A percentile compares a stretch with the other conserved stretches of the same genome.
Conservation (phyloP, 2,888 invertebrate species). For the Oxyteleia sp. region DNA sequence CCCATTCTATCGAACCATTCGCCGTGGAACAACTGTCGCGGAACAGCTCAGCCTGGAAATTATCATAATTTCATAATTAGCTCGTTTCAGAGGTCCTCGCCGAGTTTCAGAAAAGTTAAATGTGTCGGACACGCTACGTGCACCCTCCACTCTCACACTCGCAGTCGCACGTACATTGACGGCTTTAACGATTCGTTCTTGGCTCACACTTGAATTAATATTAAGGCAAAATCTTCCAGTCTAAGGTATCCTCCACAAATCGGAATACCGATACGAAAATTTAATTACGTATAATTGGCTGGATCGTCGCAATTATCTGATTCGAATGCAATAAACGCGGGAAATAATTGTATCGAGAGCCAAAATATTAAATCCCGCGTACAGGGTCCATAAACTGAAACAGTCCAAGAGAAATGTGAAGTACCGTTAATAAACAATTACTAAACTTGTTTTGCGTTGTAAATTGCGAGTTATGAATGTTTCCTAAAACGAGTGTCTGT, state of each 20-base stretch:
- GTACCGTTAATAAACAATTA: too few species aligned
- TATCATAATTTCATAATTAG: slow-evolving; percentile 87
- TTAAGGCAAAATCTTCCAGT: slow-evolving; percentile 39
- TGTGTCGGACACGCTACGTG: slow-evolving; percentile 81
- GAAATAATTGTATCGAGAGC: too few species aligned
- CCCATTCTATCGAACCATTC: slow-evolving; percentile 22
- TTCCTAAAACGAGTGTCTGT: too few species aligned
- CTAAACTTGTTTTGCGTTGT: too few species aligned
- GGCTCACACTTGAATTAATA: slow-evolving; percentile 48
- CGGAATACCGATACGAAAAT: slow-evolving; percentile 34
- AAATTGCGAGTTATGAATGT: too few species aligned
- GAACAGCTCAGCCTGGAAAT: slow-evolving; percentile 76
- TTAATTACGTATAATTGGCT: slow-evolving; percentile 47
- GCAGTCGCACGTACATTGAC: slow-evolving; percentile 7
- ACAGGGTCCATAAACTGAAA: too few species aligned
- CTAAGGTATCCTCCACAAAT: slow-evolving; percentile 2
- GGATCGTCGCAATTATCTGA: slow-evolving; percentile 27
- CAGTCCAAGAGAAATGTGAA: too few species aligned
- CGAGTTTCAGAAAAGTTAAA: slow-evolving; percentile 80
- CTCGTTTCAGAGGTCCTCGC: slow-evolving; percentile 83
- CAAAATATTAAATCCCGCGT: too few species aligned
- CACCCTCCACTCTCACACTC: slow-evolving; percentile 19
- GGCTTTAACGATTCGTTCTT: slow-evolving; percentile 37
- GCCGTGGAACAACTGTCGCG: slow-evolving; percentile 57
- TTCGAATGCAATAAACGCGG: slow-evolving; percentile 6